phyloP scores from a whole-genome alignment of 37 sponge, comb jelly and placozoan species.

The Spongilla lacustris region DNA sequence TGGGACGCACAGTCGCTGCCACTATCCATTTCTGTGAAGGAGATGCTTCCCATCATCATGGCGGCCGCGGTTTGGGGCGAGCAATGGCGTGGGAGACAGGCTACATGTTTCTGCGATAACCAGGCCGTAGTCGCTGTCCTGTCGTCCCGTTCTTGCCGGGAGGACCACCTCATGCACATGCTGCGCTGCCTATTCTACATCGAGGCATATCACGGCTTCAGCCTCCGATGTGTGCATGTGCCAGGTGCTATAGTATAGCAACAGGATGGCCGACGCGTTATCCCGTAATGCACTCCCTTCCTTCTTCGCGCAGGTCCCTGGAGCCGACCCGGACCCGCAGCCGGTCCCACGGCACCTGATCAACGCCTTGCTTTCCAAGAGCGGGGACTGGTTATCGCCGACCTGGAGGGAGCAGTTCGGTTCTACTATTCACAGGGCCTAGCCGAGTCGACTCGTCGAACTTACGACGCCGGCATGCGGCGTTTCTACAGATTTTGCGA shows the following conservation, averaged over 20 bases:
- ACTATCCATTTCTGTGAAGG: conserved; percentile 18
- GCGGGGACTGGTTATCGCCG: conserved; percentile 37
- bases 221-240: not conserved
- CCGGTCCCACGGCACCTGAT: not conserved
- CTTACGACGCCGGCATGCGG: not conserved
- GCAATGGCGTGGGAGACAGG: not conserved
- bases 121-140: too few species aligned
- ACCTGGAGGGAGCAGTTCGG: conserved; percentile 32
- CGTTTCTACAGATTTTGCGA: not conserved
- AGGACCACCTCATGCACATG: too few species aligned
- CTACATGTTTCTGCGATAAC: conserved; percentile 26
- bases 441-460: conserved; percentile 29
- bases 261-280: conserved; percentile 26
- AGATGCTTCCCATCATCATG: conserved; percentile 33
- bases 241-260: conserved; percentile 17
- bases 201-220: conserved; percentile 13
- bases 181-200: too few species aligned
- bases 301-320: conserved; percentile 1
- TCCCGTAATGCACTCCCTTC: conserved; percentile 20
- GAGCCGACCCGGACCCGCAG: not conserved
- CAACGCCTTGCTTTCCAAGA: not conserved
- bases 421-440: conserved; percentile 14
- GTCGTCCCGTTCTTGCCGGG: too few species aligned
- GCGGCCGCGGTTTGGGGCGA: conserved; percentile 41
- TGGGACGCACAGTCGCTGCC: conserved; percentile 3